phyloP scores from a whole-genome alignment of 2,888 invertebrate genomes.

The Clistopyga incitator region DNA sequence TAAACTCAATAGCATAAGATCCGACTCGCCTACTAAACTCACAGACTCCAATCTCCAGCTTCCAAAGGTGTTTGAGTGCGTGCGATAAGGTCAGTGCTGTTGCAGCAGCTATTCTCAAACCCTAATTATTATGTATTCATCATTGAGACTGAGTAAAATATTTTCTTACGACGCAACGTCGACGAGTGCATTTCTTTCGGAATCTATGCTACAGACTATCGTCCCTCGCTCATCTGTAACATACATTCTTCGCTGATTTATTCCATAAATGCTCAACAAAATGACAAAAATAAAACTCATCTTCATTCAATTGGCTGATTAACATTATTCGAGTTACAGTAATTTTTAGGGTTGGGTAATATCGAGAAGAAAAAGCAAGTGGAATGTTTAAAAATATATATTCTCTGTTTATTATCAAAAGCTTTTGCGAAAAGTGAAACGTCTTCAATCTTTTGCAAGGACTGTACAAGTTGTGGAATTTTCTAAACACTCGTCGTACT shows the following conservation, averaged over 20 bases:
- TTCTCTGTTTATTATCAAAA: slow-evolving; percentile 2
- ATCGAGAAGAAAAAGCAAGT: not conserved
- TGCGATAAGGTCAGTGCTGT: slow-evolving; percentile 7
- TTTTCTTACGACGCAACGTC: slow-evolving; percentile 35
- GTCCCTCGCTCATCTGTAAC: not conserved
- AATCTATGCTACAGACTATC: not conserved
- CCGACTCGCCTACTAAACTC: slow-evolving; percentile 58
- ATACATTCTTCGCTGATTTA: not conserved
- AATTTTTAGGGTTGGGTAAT: too few relatives aligned
- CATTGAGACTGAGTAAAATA: slow-evolving; percentile 42
- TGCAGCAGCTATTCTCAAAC: not conserved
- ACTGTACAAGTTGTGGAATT: slow-evolving; percentile 86
- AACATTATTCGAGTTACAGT: too few relatives aligned
- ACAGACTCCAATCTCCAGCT: slow-evolving; percentile 34
- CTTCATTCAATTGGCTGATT: not conserved
- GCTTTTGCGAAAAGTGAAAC: not conserved
- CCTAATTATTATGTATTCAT: slow-evolving; percentile 15
- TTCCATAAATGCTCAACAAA: not conserved
- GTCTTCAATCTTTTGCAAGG: slow-evolving; percentile 55
- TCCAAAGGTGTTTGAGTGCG: slow-evolving; percentile 44
- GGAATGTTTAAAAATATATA: not conserved
- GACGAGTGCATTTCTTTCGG: not conserved
- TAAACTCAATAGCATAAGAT: slow-evolving; percentile 85
- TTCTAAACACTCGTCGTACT: slow-evolving; percentile 88
- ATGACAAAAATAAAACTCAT: not conserved